phyloP scores from a whole-genome alignment of 2,113 vertebrate genomes.

The Ageneiosus marmoratus region DNA sequence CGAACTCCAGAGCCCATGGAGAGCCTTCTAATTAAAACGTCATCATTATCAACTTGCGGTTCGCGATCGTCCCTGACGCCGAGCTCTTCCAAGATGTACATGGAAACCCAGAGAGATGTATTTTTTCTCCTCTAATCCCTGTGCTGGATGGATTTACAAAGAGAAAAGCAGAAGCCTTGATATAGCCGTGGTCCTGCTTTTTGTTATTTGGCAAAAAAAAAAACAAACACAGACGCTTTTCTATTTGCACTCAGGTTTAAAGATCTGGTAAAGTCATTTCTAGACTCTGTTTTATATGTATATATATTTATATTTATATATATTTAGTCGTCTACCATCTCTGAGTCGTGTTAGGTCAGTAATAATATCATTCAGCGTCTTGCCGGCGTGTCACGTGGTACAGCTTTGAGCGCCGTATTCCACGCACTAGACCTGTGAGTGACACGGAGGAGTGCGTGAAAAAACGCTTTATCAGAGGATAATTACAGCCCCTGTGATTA shows the following conservation, averaged over 20 bases:
- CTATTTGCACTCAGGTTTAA: slow-evolving; percentile 78
- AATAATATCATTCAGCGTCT: slow-evolving; percentile 73
- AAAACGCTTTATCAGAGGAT: slow-evolving; percentile 75
- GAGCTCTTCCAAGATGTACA: slow-evolving; percentile 71
- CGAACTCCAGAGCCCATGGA: slow-evolving; percentile 73
- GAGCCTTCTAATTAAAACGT: slow-evolving; percentile 82
- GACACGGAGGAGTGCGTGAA: slow-evolving; percentile 73
- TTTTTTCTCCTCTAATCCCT: slow-evolving; percentile 63
- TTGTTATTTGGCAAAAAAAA: slow-evolving; percentile 31
- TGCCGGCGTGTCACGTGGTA: slow-evolving; percentile 64
- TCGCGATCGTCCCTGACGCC: slow-evolving; percentile 71
- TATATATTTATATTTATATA: no score
- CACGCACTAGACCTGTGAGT: slow-evolving; percentile 75
- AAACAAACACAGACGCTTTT: slow-evolving; percentile 58
- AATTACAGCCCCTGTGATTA: slow-evolving; percentile 79
- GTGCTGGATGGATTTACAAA: slow-evolving; percentile 72
- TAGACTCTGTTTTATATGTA: slow-evolving; percentile 46
- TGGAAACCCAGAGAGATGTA: slow-evolving; percentile 64
- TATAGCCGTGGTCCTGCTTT: slow-evolving; percentile 55
- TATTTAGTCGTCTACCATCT: slow-evolving; percentile 44
- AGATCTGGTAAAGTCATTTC: slow-evolving; percentile 62
- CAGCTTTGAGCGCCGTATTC: slow-evolving; percentile 72
- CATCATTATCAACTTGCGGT: slow-evolving; percentile 81
- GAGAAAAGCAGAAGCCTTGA: slow-evolving; percentile 69
- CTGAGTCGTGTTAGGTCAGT: slow-evolving; percentile 67